Base-by-base conservation (phyloP, 2,888 invertebrate species). In the Agrotis clavis region DNA sequence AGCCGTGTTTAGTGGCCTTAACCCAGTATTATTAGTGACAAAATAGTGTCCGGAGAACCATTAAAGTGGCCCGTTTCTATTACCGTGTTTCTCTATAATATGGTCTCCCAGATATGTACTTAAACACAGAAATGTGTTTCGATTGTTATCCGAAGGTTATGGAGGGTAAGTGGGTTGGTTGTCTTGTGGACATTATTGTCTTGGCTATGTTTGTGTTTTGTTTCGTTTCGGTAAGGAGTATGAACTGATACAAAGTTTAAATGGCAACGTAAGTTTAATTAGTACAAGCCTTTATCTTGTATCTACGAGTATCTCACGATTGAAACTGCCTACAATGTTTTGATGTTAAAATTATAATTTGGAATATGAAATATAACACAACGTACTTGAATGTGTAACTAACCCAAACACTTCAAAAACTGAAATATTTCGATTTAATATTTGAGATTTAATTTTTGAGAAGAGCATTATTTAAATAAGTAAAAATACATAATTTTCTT, bases 11-110 rank as follows among this genome's bases (percentile, higher is more conserved):
- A 90, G 87, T 85, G 83, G 81, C 86, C 86, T 85, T 82, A 86
- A 87, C 88, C 82, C 78, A 69, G 80, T 84, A 84, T 85, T 88
- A 90, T 88, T 88, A 86, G 86, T 87, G 84, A 87, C 87, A 86
- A 86, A 90, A 87, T 89, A 89, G 87, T 88, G 85, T 84, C 86
- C 74, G 71, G 86, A 87, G 89, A 78, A 77, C 82, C 84, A 81
- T 88, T 88, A 86, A 81, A 86, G 84, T 85, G 83, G 71, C 83
- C 74, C 75, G 82, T 83, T 89, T 86, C 87, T 86, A 88, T 88
- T 86, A 89, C 88, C 85, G 78, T 79, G 73, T 79, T 69, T 77
- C 81, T 71, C 67, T 62, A 79, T 25, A 25, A 25, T 25, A 25
- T 74, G 70, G 75, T 69, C 53, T 72, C 71, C 64, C 74, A 74